Base-by-base conservation (phyloP, 2,888 invertebrate species). In the Andrena dorsata region DNA sequence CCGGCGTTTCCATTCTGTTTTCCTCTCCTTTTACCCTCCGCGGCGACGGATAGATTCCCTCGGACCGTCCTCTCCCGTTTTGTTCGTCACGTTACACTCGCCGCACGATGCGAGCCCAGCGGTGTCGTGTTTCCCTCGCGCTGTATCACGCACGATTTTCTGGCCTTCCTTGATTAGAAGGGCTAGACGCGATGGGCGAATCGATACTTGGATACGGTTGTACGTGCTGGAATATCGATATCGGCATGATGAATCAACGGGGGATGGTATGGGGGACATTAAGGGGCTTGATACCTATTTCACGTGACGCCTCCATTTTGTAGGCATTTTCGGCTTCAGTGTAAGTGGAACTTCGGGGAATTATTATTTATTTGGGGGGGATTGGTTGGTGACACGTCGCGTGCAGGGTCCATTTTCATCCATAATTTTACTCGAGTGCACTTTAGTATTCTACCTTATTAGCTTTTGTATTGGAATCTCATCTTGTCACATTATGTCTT, bases 111-210 rank as follows among this genome's bases (percentile, higher is more conserved):
- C 49, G 13, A 16, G 16, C 13, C 63, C 30, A 63, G 4, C 35
- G 26, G 35, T 78, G 61, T 83, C 83, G 63, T 28, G 74, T 83
- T 84, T 60, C 81, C 58, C 8, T 2, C 13, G 13, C n/a, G 28
- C 30, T 26, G 71, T 69, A 68, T 81, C 72, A 72, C 56, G 64
- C 23, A 61, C 64, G 68, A 77, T 81, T 74, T 81, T 80, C 81
- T 53, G 26, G 51, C 74, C 60, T 65, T 64, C 63, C 64, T 73
- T 65, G 80, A 80, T 81, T 60, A 47, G 63, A 53, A 70, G 35
- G 41, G 75, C 26, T 56, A 30, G 10, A 30, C 26, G 60, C 23
- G 51, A 3, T n/a, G 16, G 61, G 8, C 26, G 49, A 80, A 68
- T 73, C 73, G 80, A 81, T 81, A 80, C 51, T 26, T 60, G n/a